These are phyloP conservation scores for Phoenoteleia sp. DNA, from an alignment of 2,888 invertebrate species.

Conservation along the genomic window DNA sequence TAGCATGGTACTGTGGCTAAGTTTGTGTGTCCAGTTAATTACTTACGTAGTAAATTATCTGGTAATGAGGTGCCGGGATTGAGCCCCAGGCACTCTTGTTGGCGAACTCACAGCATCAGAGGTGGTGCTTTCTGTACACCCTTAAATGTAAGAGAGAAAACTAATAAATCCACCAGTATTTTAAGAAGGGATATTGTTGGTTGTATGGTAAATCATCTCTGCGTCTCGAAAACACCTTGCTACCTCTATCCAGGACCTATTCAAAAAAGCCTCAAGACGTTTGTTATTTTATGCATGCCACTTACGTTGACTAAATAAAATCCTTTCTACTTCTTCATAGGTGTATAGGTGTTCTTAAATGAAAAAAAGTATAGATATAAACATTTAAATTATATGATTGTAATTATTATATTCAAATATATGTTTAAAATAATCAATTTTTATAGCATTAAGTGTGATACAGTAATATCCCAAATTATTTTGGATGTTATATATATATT, in stretches of 20 bases:
- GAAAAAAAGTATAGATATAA: too few species aligned
- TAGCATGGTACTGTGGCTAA: slow-evolving; percentile 75
- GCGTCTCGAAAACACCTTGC: slow-evolving; percentile 79
- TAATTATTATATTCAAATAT: too few species aligned
- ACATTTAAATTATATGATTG: too few species aligned
- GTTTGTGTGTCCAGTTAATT: slow-evolving; percentile 86
- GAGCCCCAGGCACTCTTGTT: slow-evolving; percentile 80
- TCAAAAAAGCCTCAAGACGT: slow-evolving; percentile 78
- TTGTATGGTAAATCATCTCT: slow-evolving; percentile 70
- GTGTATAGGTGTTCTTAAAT: too few species aligned
- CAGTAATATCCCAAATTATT: too few species aligned
- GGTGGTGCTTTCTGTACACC: slow-evolving; percentile 76
- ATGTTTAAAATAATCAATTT: too few species aligned
- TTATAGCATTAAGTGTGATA: too few species aligned
- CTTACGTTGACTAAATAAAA: slow-evolving; percentile 47
- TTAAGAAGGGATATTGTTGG: slow-evolving; percentile 59
- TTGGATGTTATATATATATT: too few species aligned
- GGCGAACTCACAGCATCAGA: slow-evolving; percentile 59
- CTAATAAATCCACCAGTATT: slow-evolving; percentile 64
- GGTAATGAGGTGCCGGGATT: slow-evolving; percentile 86
- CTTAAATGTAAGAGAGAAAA: slow-evolving; percentile 72
- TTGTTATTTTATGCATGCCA: slow-evolving; percentile 74
- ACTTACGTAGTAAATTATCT: slow-evolving; percentile 86
- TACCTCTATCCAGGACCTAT: slow-evolving; percentile 67
- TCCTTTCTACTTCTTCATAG: too few species aligned